phyloP scores from a whole-genome alignment of 2,113 vertebrate genomes.

The Ptychochromis oligacanthus region DNA sequence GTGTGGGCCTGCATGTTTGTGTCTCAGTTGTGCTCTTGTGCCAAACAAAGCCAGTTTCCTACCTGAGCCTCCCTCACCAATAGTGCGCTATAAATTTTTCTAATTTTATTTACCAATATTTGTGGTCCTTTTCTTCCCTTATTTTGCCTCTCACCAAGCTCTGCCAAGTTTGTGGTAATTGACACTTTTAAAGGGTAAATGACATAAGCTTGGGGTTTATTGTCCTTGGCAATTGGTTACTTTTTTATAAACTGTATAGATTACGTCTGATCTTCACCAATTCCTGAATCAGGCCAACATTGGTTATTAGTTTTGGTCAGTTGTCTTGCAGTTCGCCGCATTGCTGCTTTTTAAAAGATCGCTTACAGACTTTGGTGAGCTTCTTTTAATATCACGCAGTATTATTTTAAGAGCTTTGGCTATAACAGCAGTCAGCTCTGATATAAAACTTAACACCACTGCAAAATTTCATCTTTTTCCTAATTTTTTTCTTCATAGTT shows the following conservation, averaged over 20 bases:
- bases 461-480: not conserved
- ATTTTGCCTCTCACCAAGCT: not conserved
- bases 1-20: slow-evolving; percentile 42
- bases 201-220: not conserved
- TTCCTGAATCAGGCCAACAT: not conserved
- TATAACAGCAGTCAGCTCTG: not conserved
- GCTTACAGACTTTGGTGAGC: not conserved
- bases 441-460: too few species aligned
- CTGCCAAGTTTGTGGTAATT: not conserved
- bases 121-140: not conserved
- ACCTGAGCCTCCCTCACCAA: slow-evolving; percentile 31
- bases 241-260: not conserved
- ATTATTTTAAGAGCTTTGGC: not conserved
- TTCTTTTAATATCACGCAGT: not conserved
- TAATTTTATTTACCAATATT: not conserved
- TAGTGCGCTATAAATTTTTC: not conserved
- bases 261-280: not conserved
- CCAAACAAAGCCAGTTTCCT: slow-evolving; percentile 24
- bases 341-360: not conserved
- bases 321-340: not conserved
- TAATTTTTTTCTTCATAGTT: too few species aligned
- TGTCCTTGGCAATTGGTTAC: not conserved
- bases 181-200: slow-evolving; percentile 6
- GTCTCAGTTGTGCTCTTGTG: slow-evolving; percentile 3
- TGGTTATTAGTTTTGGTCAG: not conserved